phyloP scores from a whole-genome alignment of 2,113 vertebrate genomes.

The Hypocryptadius cinnamomeus region DNA sequence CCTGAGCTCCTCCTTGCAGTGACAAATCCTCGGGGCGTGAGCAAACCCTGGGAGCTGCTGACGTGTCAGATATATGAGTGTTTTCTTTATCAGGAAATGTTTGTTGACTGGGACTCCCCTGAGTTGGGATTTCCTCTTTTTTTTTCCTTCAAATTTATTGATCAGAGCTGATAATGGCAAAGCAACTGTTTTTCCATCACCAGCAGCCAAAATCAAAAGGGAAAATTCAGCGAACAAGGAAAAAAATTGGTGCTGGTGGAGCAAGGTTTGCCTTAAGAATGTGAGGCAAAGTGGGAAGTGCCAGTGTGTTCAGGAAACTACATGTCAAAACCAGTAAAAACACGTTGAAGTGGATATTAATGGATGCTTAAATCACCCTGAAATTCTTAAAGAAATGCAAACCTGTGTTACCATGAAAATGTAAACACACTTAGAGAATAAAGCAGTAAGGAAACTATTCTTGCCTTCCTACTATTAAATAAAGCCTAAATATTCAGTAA shows the following conservation, averaged over 20 bases:
- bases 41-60: conserved; percentile 75
- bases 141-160: conserved; percentile 35
- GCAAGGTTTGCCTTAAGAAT: background rate
- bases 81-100: conserved; percentile 71
- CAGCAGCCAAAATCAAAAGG: background rate
- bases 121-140: conserved; percentile 39
- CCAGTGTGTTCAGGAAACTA: conserved; percentile 9
- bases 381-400: background rate
- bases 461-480: background rate
- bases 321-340: background rate
- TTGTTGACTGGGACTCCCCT: conserved; percentile 70
- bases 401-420: background rate
- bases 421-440: background rate
- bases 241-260: background rate
- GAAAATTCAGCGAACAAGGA: background rate
- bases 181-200: background rate
- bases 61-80: conserved; percentile 74
- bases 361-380: conserved; percentile 1
- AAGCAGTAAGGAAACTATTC: background rate
- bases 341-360: background rate
- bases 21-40: conserved; percentile 54
- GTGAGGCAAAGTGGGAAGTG: background rate
- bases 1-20: conserved; percentile 28
- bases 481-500: background rate
- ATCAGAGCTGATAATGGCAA: conserved; percentile 42